Conservation (phyloP, 1,140 invertebrate species). For the Aricia agestis region DNA sequence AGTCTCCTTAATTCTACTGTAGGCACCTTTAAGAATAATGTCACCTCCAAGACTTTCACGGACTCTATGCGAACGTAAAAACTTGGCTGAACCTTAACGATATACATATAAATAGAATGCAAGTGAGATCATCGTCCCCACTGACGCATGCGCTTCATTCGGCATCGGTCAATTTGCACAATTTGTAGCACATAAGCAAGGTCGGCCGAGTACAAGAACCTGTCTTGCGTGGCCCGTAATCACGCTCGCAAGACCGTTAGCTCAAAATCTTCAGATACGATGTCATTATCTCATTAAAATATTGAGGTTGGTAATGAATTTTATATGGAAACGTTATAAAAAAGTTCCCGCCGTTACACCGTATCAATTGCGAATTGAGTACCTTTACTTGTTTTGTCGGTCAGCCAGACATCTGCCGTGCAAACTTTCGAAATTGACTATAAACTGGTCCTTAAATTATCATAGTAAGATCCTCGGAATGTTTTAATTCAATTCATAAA, state of each 20-base stretch:
- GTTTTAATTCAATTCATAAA: too few relatives aligned
- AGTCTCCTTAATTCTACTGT: too few relatives aligned
- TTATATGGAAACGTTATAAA: background rate
- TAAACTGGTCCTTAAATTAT: background rate
- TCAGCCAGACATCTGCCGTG: background rate
- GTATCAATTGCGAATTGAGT: background rate
- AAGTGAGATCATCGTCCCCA: conserved; percentile 49
- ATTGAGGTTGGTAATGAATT: conserved; percentile 1
- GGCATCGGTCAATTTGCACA: conserved; percentile 54
- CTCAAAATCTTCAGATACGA: background rate
- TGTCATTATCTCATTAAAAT: background rate
- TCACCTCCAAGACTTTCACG: background rate
- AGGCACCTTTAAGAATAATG: too few relatives aligned
- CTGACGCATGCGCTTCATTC: conserved; percentile 56
- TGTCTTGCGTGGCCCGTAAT: conserved; percentile 41
- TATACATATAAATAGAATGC: conserved; percentile 19
- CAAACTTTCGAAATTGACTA: background rate
- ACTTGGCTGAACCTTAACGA: conserved; percentile 14
- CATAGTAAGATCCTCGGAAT: background rate
- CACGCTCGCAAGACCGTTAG: conserved; percentile 28
- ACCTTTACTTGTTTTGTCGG: background rate
- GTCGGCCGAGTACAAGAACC: conserved; percentile 67
- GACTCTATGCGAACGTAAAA: background rate
- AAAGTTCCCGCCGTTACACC: background rate
- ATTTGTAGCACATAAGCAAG: conserved; percentile 64